phyloP scores from a whole-genome alignment of 2,888 invertebrate genomes.

The Caenorhabditis wallacei region DNA sequence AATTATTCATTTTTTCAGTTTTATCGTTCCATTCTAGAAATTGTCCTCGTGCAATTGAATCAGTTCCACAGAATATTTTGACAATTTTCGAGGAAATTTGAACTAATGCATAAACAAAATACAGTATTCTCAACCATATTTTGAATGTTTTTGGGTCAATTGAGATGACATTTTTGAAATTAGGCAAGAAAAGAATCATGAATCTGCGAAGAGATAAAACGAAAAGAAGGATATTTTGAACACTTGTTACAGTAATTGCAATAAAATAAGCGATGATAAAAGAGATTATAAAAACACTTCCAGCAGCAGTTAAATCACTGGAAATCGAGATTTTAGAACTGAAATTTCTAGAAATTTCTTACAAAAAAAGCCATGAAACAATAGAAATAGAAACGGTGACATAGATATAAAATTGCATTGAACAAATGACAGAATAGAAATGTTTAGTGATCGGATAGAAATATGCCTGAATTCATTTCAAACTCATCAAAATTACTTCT shows the following conservation, averaged over 20 bases:
- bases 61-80: slow-evolving; percentile 35
- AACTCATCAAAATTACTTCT: not conserved
- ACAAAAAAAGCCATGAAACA: slow-evolving; percentile 36
- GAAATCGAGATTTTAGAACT: not conserved
- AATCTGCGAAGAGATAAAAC: slow-evolving; percentile 38
- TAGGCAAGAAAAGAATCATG: slow-evolving; percentile 43
- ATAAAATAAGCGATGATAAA: slow-evolving; percentile 34
- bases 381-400: slow-evolving; percentile 20
- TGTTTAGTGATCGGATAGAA: slow-evolving; percentile 44
- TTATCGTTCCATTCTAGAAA: not conserved
- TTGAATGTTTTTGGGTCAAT: slow-evolving; percentile 29
- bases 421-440: slow-evolving; percentile 47
- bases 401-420: slow-evolving; percentile 47
- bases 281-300: slow-evolving; percentile 25
- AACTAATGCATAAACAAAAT: slow-evolving; percentile 15
- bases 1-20: not conserved
- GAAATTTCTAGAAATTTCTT: not conserved
- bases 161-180: slow-evolving; percentile 44
- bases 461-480: slow-evolving; percentile 6
- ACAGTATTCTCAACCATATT: slow-evolving; percentile 3
- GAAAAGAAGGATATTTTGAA: slow-evolving; percentile 40
- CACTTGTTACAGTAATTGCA: slow-evolving; percentile 35
- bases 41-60: not conserved
- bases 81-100: slow-evolving; percentile 30
- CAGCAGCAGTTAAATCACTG: slow-evolving; percentile 22